Conservation (phyloP, 2,797 vertebrate species). For the Crypturellus tataupa region DNA sequence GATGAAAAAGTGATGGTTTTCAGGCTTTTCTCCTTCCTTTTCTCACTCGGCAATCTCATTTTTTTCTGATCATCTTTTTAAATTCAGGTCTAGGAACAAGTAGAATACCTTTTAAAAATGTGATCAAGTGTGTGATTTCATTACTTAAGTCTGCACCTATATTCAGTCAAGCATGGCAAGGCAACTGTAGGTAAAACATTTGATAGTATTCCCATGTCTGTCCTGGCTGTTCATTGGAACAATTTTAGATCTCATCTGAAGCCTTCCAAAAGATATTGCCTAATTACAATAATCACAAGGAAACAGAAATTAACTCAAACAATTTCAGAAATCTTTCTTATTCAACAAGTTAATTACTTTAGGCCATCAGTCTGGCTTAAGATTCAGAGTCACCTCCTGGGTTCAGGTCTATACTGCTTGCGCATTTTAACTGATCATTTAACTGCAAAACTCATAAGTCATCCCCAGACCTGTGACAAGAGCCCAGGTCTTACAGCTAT, state of each 20-base stretch:
- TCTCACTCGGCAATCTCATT: not conserved
- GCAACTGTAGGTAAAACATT: not conserved
- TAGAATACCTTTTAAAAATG: not conserved
- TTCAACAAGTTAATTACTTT: not conserved
- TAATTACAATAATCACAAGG: not conserved
- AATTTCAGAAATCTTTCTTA: not conserved
- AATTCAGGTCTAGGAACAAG: not conserved
- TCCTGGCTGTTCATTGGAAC: not conserved
- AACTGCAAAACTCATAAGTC: not conserved
- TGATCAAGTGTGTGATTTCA: not conserved
- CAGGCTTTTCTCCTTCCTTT: not conserved
- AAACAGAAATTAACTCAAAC: not conserved
- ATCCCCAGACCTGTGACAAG: not conserved
- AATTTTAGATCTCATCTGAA: accelerated
- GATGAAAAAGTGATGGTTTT: not conserved
- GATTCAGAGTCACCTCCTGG: not conserved
- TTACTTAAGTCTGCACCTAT: not conserved
- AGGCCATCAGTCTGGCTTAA: not conserved
- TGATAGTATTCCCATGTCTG: not conserved
- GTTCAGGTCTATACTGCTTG: not conserved
- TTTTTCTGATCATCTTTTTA: not conserved
- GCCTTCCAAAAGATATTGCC: not conserved
- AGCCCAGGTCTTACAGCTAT: not conserved
- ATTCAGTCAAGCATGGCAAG: not conserved
- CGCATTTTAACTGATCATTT: not conserved